Evolutionary conservation across 2,888 invertebrate genomes (phyloP).

Genomic region (Synergus umbraculus): DNA sequence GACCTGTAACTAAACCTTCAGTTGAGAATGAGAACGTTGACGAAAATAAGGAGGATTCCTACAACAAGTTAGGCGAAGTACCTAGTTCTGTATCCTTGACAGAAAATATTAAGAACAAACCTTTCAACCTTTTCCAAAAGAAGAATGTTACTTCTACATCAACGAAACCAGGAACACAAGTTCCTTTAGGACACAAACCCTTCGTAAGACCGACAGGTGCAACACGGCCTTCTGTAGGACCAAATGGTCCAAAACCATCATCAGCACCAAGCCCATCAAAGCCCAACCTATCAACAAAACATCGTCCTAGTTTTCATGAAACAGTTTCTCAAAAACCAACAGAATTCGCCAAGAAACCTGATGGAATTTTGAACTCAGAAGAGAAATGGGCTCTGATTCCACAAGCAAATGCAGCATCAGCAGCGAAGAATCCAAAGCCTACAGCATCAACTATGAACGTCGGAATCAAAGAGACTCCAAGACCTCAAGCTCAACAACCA

Average conservation of each 20-base stretch:
- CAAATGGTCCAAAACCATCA: not conserved
- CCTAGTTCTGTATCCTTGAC: not conserved
- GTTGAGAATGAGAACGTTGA: not conserved
- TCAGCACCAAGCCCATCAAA: not conserved
- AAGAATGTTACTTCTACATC: conserved; percentile 6
- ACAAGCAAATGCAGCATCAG: conserved; percentile 48
- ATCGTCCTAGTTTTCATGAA: not conserved
- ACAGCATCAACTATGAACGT: conserved; percentile 45
- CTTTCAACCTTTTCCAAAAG: not conserved
- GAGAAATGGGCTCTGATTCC: conserved; percentile 64
- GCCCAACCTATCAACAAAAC: not conserved
- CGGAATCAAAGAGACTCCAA: conserved; percentile 28
- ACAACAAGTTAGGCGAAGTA: conserved; percentile 50
- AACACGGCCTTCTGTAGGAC: not conserved
- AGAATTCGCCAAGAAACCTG: not conserved
- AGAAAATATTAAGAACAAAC: not conserved
- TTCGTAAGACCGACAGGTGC: not conserved
- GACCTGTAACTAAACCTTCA: not conserved
- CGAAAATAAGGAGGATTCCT: conserved; percentile 36
- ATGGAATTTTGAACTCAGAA: conserved; percentile 40
- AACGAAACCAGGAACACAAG: not conserved
- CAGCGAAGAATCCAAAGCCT: conserved; percentile 44
- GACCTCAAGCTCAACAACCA: conserved; percentile 61
- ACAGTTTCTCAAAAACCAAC: not conserved
- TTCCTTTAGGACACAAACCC: not conserved